Evolutionary conservation across 2,113 vertebrate genomes (phyloP).

Genomic region (Puffinus mauretanicus): DNA sequence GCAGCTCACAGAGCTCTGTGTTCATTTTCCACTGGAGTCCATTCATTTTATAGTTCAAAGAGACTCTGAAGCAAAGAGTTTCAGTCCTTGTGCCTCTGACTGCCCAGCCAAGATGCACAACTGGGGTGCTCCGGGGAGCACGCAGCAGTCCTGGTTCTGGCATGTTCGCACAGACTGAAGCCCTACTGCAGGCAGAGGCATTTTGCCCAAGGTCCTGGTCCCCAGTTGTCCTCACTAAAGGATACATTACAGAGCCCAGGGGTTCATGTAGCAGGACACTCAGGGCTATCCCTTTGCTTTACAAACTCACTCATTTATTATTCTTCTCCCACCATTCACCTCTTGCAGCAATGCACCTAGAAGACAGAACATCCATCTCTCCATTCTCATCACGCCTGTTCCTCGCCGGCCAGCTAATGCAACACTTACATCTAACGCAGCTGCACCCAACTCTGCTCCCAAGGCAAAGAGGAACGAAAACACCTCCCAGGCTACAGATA

Average conservation of each 20-base stretch:
- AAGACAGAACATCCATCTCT: background rate
- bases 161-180: background rate
- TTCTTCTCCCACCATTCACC: background rate
- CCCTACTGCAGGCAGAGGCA: rapidly evolving
- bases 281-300: background rate
- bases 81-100: background rate
- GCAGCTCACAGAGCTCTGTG: background rate
- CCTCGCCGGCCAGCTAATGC: background rate
- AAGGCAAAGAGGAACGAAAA: background rate
- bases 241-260: background rate
- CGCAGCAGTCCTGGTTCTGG: background rate
- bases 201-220: background rate
- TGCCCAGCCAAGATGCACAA: background rate
- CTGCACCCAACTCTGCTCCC: background rate
- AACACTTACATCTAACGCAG: background rate
- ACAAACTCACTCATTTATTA: background rate
- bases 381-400: background rate
- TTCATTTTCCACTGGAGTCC: background rate
- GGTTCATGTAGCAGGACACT: background rate
- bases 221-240: background rate
- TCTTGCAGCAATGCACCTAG: background rate
- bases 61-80: background rate
- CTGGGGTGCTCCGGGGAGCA: background rate
- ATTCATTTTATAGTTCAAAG: background rate
- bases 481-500: background rate